These are phyloP conservation scores for Merops nubicus DNA, from an alignment of 2,113 vertebrate genomes.

Conservation along the genomic window DNA sequence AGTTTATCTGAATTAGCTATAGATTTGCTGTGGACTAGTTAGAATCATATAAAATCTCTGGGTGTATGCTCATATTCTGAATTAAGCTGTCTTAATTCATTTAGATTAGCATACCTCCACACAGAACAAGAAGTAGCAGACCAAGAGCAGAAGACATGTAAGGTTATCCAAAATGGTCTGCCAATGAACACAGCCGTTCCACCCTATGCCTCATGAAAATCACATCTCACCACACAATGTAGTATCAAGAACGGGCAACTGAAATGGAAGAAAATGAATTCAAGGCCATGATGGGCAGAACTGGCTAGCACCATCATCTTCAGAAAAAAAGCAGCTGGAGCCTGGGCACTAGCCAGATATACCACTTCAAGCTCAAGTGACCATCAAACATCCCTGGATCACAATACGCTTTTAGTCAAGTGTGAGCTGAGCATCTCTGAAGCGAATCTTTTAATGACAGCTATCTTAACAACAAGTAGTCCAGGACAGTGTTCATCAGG, in stretches of 20 bases:
- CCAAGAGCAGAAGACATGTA: neutral
- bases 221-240: neutral
- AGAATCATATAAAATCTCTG: neutral
- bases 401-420: neutral
- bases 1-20: neutral
- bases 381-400: neutral
- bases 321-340: neutral
- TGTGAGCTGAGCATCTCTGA: neutral
- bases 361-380: neutral
- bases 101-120: neutral
- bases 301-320: neutral
- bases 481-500: neutral
- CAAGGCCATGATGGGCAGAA: neutral
- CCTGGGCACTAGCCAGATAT: rapidly evolving
- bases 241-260: neutral
- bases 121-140: neutral
- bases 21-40: neutral
- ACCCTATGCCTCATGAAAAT: neutral
- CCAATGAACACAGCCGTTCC: neutral
- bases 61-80: neutral
- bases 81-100: neutral
- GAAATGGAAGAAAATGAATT: neutral
- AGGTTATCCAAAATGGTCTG: neutral
- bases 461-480: neutral
- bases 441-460: neutral